Conservation (phyloP, 1,140 invertebrate species). For the Limonius californicus region DNA sequence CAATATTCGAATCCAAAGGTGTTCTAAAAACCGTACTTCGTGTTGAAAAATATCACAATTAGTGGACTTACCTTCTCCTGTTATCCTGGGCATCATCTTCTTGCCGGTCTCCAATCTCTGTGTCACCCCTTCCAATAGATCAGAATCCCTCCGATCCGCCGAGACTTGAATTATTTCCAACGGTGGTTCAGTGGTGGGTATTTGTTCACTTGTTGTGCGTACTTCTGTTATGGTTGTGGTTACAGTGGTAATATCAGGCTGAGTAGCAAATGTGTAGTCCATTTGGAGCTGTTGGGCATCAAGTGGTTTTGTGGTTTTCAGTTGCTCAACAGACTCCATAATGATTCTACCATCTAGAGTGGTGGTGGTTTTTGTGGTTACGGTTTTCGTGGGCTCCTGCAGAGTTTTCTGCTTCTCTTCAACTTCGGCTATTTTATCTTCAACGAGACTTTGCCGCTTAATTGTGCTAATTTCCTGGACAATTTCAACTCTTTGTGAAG, state of each 20-base stretch:
- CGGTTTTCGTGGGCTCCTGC: conserved; percentile 39
- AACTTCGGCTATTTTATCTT: conserved; percentile 56
- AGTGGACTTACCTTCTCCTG: conserved; percentile 35
- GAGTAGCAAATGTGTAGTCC: conserved; percentile 20
- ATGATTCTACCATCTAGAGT: conserved; percentile 18
- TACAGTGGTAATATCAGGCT: conserved; percentile 24
- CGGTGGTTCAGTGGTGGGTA: not conserved
- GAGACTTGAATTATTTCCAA: not conserved
- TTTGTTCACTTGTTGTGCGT: conserved; percentile 27
- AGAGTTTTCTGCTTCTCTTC: conserved; percentile 49
- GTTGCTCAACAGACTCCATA: conserved; percentile 31
- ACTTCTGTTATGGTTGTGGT: conserved; percentile 24
- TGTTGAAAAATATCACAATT: no score
- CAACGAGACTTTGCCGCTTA: conserved; percentile 59
- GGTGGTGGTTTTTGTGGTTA: conserved; percentile 23
- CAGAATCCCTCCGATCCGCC: conserved; percentile 40
- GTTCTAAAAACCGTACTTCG: not conserved
- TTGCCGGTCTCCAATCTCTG: conserved; percentile 45
- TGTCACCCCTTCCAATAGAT: conserved; percentile 48
- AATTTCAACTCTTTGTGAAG: conserved; percentile 63
- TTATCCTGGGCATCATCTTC: conserved; percentile 30
- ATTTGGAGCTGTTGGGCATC: conserved; percentile 19
- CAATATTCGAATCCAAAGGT: no score
- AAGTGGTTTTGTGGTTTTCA: conserved; percentile 35
- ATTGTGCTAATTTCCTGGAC: conserved; percentile 66